Conservation (phyloP, 2,113 vertebrate species). For the Eudyptes chrysolophus region DNA sequence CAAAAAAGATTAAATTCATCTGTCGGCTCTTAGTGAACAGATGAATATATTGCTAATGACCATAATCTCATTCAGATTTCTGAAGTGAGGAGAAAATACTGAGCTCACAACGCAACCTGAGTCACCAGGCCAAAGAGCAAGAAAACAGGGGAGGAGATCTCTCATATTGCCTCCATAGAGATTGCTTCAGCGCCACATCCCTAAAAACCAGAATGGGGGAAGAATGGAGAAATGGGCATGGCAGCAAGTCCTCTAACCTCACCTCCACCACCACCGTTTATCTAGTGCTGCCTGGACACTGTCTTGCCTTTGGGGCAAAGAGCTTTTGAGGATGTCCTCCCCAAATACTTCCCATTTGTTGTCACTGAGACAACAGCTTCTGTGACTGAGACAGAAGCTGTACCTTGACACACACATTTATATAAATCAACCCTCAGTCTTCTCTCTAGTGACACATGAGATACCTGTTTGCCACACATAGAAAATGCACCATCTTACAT, state of each 20-base stretch:
- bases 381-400: not conserved
- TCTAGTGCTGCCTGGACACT: not conserved
- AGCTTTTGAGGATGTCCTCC: not conserved
- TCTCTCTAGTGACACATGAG: not conserved
- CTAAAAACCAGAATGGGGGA: not conserved
- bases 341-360: not conserved
- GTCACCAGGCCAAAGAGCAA: slow-evolving; percentile 1
- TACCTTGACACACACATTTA: not conserved
- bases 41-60: not conserved
- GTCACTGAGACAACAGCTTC: not conserved
- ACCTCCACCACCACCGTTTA: too few relatives aligned
- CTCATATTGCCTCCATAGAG: not conserved
- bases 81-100: not conserved
- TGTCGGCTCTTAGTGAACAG: not conserved
- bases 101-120: not conserved
- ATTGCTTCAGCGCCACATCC: not conserved
- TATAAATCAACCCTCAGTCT: not conserved
- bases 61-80: slow-evolving; percentile 25
- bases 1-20: slow-evolving; percentile 12
- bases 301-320: not conserved
- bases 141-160: not conserved
- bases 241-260: not conserved
- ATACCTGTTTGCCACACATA: not conserved
- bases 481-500: not conserved
- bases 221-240: rapidly evolving